Percentiles rank a stretch among this genome's conserved stretches.
Conservation (phyloP, 1,140 invertebrate species). For the Gyrodactylus bullatarudis region DNA sequence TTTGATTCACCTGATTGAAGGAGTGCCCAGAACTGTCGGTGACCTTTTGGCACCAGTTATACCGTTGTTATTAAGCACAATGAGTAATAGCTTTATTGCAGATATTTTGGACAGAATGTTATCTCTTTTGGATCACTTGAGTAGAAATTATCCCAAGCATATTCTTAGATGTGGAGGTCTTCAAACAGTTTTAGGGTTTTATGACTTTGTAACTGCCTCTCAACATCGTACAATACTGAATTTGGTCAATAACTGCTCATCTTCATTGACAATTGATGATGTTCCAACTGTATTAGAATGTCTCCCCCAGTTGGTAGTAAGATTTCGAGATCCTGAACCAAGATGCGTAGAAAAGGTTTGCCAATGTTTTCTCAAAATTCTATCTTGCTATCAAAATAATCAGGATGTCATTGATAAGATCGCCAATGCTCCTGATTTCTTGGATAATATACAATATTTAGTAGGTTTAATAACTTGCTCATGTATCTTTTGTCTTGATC, state of each 20-base stretch:
- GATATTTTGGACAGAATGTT: neutral
- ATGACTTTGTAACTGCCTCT: conserved; percentile 5
- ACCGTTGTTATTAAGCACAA: neutral
- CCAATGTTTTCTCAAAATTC: conserved; percentile 1
- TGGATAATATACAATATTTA: neutral
- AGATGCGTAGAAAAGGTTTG: conserved; percentile 1
- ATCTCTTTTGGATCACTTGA: neutral
- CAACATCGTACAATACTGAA: neutral
- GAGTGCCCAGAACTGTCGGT: neutral
- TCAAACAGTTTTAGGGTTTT: neutral
- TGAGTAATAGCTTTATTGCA: neutral
- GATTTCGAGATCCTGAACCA: neutral
- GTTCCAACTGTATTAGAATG: neutral
- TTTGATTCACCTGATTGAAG: neutral
- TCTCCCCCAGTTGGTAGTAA: neutral
- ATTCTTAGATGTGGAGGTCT: neutral
- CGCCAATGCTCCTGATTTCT: neutral
- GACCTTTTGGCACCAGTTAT: neutral
- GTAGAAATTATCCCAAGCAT: neutral
- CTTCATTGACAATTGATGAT: neutral
- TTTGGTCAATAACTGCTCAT: conserved; percentile 2
- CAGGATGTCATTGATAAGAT: neutral
- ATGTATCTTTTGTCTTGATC: neutral
- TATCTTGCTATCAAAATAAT: neutral
- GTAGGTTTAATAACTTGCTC: neutral